Evolutionary conservation across 1,140 invertebrate genomes (phyloP).

Genomic region (Papilio polyxenes): DNA sequence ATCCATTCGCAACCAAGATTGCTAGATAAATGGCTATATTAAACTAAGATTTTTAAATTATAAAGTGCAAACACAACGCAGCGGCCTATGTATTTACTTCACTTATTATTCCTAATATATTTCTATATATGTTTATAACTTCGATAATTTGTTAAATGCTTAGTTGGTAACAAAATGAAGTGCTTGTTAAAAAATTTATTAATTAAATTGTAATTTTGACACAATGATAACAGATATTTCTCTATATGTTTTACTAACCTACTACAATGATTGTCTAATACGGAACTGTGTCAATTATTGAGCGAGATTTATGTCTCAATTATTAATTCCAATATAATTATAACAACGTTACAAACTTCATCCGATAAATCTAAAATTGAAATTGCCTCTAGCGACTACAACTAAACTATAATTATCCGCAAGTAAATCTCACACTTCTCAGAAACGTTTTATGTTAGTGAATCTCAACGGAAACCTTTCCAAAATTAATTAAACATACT

Average conservation of each 20-base stretch:
- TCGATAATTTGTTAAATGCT: too few species aligned
- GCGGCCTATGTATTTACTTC: not conserved
- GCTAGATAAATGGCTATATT: not conserved
- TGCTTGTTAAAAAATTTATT: too few species aligned
- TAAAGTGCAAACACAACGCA: not conserved
- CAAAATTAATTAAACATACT: conserved; percentile 24
- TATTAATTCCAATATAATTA: conserved; percentile 1
- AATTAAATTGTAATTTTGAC: too few species aligned
- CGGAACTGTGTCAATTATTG: not conserved
- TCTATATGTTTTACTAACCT: not conserved
- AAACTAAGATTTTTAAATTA: conserved; percentile 13
- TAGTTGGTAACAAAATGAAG: too few species aligned
- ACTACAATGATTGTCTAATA: not conserved
- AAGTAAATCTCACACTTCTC: not conserved
- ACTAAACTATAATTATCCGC: conserved; percentile 20
- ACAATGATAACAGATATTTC: too few species aligned
- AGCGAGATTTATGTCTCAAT: not conserved
- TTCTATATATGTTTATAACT: not conserved
- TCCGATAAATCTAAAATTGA: conserved; percentile 26
- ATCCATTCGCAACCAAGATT: conserved; percentile 27
- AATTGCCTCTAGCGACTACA: conserved; percentile 7
- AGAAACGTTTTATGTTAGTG: not conserved
- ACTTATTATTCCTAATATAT: not conserved
- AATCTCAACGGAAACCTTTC: conserved; percentile 30
- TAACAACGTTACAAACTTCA: conserved; percentile 19